phyloP scores from a whole-genome alignment of 2,888 invertebrate species.

The Congeria kusceri region DNA sequence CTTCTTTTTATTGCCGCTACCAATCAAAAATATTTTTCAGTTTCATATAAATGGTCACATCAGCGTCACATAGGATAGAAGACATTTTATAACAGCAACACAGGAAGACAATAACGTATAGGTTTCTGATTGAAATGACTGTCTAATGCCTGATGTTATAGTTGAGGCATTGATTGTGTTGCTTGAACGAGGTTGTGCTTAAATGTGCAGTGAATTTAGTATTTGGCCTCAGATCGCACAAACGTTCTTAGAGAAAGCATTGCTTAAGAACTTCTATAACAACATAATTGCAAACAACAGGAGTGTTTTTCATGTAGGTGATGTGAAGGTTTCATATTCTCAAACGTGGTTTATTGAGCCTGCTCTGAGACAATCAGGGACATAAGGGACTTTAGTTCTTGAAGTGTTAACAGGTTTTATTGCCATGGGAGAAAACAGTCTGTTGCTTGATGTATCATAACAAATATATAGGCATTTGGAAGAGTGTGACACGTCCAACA shows the following conservation, averaged over 20 bases:
- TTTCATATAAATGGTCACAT: conserved; percentile 82
- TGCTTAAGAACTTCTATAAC: no score
- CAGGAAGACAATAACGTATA: conserved; percentile 74
- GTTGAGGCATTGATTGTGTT: conserved; percentile 46
- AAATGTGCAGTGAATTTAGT: neutral
- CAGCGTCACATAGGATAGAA: conserved; percentile 76
- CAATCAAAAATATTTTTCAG: conserved; percentile 72
- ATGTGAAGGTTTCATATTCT: neutral
- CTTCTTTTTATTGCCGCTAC: conserved; percentile 76
- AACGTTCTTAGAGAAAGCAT: no score
- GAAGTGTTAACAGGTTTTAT: conserved; percentile 12
- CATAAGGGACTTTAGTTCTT: conserved; percentile 33
- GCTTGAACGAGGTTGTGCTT: conserved; percentile 12
- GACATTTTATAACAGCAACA: conserved; percentile 69
- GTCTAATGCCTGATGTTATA: conserved; percentile 57
- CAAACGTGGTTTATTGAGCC: neutral
- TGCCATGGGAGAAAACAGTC: no score
- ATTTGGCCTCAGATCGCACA: no score
- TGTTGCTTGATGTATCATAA: conserved; percentile 34
- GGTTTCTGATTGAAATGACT: conserved; percentile 59
- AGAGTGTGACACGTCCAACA: neutral
- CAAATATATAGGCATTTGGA: conserved; percentile 15
- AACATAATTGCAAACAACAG: no score
- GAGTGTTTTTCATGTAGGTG: neutral
- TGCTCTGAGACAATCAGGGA: neutral